Percentiles rank a stretch among this genome's conserved stretches.
Conservation (phyloP, 2,888 invertebrate species). For the Ennomos fuscantarius region DNA sequence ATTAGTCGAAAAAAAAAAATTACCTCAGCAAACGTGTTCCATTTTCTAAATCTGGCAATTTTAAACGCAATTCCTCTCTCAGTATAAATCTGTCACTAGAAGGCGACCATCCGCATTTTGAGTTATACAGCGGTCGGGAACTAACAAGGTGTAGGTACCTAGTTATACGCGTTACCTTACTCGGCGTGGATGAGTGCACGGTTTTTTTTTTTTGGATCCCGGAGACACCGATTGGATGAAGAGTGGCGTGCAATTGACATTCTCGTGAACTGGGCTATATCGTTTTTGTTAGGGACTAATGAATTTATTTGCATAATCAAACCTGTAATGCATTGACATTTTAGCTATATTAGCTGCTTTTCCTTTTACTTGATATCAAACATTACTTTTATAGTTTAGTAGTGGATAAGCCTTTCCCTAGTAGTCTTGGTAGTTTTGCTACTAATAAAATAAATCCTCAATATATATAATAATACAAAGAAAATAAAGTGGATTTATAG, state of each 20-base stretch:
- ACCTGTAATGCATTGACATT: background rate
- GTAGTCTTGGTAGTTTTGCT: too few species aligned
- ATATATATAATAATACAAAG: too few species aligned
- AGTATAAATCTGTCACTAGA: constrained; percentile 50
- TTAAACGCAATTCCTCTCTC: constrained; percentile 17
- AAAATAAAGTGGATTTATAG: too few species aligned
- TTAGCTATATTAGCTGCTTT: too few species aligned
- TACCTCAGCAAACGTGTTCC: too few species aligned
- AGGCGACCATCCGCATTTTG: constrained; percentile 53
- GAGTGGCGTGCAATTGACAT: constrained; percentile 10
- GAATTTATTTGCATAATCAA: constrained; percentile 2
- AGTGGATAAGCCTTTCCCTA: too few species aligned
- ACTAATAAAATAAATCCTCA: too few species aligned
- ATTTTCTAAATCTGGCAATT: constrained; percentile 11
- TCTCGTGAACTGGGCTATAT: constrained; percentile 3
- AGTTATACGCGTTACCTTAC: constrained; percentile 47
- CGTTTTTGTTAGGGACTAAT: background rate
- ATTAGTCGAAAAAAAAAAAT: too few species aligned
- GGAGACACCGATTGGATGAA: constrained; percentile 10
- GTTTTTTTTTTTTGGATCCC: constrained; percentile 43
- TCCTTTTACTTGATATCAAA: too few species aligned
- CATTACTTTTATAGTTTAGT: too few species aligned
- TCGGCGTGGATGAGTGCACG: constrained; percentile 39
- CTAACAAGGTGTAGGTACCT: constrained; percentile 58
- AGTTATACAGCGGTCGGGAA: constrained; percentile 49